These are phyloP conservation scores for Saccostrea echinata DNA, from an alignment of 1,140 invertebrate species.

Conservation along the genomic window DNA sequence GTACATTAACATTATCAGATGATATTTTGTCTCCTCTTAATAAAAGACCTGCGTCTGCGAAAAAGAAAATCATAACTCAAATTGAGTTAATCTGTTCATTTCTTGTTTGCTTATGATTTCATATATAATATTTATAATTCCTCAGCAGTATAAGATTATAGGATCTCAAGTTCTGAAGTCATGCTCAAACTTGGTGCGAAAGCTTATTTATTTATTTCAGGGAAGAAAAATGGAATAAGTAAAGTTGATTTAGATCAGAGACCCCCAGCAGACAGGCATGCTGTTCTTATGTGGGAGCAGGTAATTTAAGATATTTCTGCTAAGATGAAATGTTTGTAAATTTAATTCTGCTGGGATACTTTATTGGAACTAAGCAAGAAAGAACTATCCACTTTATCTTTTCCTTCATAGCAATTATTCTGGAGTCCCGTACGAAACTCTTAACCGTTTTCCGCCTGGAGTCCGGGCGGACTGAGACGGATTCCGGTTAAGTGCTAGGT, in stretches of 20 bases:
- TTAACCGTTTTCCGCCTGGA: no score
- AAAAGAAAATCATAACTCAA: no score
- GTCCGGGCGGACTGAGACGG: no score
- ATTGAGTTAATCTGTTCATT: neutral
- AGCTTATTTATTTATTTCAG: conserved; percentile 62
- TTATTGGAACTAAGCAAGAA: no score
- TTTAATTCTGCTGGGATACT: no score
- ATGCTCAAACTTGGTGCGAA: no score
- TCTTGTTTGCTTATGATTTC: neutral
- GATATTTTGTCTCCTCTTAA: neutral
- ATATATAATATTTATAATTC: neutral
- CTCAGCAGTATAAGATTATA: neutral
- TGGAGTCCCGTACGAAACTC: no score
- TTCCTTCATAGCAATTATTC: neutral
- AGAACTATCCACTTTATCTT: neutral
- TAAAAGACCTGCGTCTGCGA: no score
- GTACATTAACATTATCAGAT: conserved; percentile 47
- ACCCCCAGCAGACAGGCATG: conserved; percentile 66
- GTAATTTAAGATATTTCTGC: conserved; percentile 55
- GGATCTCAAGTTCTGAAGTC: neutral
- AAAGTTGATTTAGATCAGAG: conserved; percentile 70
- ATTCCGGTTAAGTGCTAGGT: no score
- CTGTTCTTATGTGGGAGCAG: conserved; percentile 74
- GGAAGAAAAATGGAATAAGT: conserved; percentile 70
- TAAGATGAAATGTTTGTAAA: no score